These are phyloP conservation scores for Aratinga solstitialis DNA, from an alignment of 2,797 vertebrate genomes.

Conservation along the genomic window DNA sequence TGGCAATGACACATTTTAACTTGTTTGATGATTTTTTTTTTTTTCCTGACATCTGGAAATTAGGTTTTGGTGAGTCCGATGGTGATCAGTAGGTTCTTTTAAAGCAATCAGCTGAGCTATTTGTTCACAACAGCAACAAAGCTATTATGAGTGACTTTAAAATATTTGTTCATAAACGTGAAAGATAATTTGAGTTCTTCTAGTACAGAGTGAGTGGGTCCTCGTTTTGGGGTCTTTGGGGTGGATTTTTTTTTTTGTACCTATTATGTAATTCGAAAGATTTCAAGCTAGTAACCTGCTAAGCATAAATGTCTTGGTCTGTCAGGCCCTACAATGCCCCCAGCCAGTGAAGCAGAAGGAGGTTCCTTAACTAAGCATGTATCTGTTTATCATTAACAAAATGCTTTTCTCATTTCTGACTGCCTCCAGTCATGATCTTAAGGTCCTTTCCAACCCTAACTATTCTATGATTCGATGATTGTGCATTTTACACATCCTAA, in stretches of 20 bases:
- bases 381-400: background rate
- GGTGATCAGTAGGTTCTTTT: background rate
- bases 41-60: background rate
- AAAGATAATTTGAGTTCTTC: background rate
- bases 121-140: background rate
- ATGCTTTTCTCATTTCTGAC: background rate
- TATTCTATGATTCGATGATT: background rate
- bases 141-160: background rate
- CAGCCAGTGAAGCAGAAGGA: background rate
- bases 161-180: background rate
- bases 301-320: background rate
- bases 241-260: background rate
- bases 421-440: background rate
- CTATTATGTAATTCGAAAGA: background rate
- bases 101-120: background rate
- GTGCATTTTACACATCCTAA: background rate
- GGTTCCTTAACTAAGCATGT: background rate
- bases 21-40: background rate
- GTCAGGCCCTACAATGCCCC: background rate
- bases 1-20: background rate
- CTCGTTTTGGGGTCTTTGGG: background rate
- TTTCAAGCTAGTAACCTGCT: background rate
- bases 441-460: background rate
- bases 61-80: background rate
- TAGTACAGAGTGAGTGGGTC: background rate